Evolutionary conservation across 2,113 vertebrate species (phyloP), one percentile per base, ranked within the genome.

Genomic region (Sebastes schlegelii): DNA sequence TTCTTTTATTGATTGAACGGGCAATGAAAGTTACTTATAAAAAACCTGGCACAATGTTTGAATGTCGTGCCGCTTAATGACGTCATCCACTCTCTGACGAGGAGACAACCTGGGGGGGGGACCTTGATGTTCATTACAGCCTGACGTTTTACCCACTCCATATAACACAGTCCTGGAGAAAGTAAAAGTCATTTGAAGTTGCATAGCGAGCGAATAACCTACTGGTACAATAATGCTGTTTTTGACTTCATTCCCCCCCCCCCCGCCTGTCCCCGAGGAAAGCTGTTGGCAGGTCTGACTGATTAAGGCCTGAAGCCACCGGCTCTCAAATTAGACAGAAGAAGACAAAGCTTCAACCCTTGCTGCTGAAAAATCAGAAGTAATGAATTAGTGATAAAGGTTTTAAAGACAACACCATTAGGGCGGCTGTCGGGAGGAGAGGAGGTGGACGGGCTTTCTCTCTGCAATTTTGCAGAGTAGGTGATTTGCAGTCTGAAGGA

Each of bases 361-460:
- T 54, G 55, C 79, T 75, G 71, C 80, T 83, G 73, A 75, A 86
- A 87, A 87, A 88, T 89, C 84, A 75, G n/a, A 90, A 80, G 86
- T 84, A 90, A 91, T 90, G 85, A 92, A 92, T 92, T 88, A 88
- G 85, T 90, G 88, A 90, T 92, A 88, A 87, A 77, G 79, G 77
- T 86, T 88, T 91, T 82, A 92, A 90, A 88, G 86, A 84, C 82
- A 83, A 86, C 85, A 84, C 82, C 74, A 88, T 92, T 90, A 92
- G 78, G 79, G 61, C n/a, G 60, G 67, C 80, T 63, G 72, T 77
- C n/a, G 26, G 17, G 58, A 34, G 34, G 34, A 83, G 45, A 68
- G 65, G 62, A 80, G 77, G 23, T 64, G 74, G 84, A 40, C 34
- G 34, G 3, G 34, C 77, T 69, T 84, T 82, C 70, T 48, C 46